Evolutionary conservation across 2,797 vertebrate species (phyloP), one percentile per base, ranked within the genome.

Genomic region (Streptopelia turtur): DNA sequence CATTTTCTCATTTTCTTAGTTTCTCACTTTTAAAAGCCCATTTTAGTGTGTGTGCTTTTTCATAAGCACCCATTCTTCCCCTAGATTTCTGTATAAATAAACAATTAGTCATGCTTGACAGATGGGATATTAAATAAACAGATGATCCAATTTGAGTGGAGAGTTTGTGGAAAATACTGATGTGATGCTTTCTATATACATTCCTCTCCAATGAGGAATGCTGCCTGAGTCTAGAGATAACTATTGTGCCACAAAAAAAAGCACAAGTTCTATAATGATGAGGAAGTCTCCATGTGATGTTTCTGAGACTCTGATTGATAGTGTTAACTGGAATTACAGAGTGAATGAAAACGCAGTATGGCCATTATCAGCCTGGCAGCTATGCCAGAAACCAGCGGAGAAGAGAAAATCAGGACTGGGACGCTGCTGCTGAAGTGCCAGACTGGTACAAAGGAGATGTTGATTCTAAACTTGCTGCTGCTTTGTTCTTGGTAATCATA

Each of bases 41-140:
- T 35, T 89, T 45, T 33, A 57, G 47, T 37, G 4, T 63, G 7
- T 49, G 10, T 33, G 10, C 31, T 68, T 41, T 50, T 75, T 74
- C 23, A 47, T 63, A 65, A 75, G 25, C 35, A 39, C 14, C 33
- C 39, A 64, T 92, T 84, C 21, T 66, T 72, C n/a, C 45, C 22
- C 41, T 75, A 50, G 18, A 55, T 50, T 82, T 87, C 68, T 84
- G 43, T 86, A 47, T 70, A 74, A 87, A 55, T 66, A 68, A 86
- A 82, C 30, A 63, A 49, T 63, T 68, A 71, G 22, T 89, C 33
- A 76, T n/a, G 33, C 43, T 69, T 43, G 20, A 63, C 41, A 85
- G 70, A 69, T 65, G 55, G 59, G 65, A 53, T 79, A 72, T 83
- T 71, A 91, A 89, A 90, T 55, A 87, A 94, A 92, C 28, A 75